Evolutionary conservation across 2,113 vertebrate genomes (phyloP).

Genomic region (Phylloscopus trochiloides): DNA sequence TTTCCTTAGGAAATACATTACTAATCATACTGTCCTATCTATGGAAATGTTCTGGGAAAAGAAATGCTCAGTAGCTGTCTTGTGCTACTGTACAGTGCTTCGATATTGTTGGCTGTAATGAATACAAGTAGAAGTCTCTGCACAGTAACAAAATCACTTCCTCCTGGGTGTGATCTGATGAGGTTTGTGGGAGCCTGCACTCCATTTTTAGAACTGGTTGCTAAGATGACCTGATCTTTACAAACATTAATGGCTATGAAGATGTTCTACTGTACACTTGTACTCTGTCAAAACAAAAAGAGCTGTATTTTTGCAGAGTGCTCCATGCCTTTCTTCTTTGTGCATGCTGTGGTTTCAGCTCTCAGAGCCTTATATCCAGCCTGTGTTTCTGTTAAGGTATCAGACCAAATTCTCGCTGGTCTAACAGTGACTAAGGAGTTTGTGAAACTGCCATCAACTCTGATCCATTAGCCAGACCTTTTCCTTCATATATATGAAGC

Average conservation of each 20-base stretch:
- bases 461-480: background rate
- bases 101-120: slow-evolving; percentile 15
- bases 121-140: slow-evolving; percentile 30
- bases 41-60: background rate
- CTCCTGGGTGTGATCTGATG: slow-evolving; percentile 1
- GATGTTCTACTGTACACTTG: background rate
- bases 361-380: background rate
- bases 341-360: background rate
- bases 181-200: background rate
- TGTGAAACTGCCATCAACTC: background rate
- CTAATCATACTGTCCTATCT: background rate
- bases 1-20: background rate
- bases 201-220: slow-evolving; percentile 38
- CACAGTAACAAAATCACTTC: slow-evolving; percentile 58
- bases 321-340: background rate
- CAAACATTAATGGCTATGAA: background rate
- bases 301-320: background rate
- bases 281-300: background rate
- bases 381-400: background rate
- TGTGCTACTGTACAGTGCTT: background rate
- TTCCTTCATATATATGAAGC: background rate
- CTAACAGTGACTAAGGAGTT: background rate
- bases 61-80: background rate
- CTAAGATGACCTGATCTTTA: slow-evolving; percentile 1
- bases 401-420: background rate